Evolutionary conservation across 2,888 invertebrate genomes (phyloP), one percentile per base, ranked within the genome.

Genomic region (Drosophila atripex): DNA sequence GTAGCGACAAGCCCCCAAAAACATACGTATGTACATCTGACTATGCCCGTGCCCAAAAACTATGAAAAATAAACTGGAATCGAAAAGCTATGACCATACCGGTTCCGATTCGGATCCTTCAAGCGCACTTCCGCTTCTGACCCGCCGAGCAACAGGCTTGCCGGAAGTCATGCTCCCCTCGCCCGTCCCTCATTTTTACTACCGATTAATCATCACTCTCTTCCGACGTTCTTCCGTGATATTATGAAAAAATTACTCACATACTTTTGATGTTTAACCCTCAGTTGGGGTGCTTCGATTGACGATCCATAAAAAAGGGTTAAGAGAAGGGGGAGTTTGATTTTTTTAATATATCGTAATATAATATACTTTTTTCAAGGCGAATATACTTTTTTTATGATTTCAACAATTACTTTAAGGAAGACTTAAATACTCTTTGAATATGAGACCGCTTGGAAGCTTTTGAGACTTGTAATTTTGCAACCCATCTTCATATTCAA

Each of bases 121-220:
- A 83, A 82, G 88, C 82, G 88, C 82, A 64, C 88, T 83, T 83
- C 82, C 82, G 82, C 74, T 64, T 21, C 14, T 25, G 9, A 14
- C 30, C 16, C 11, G 30, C 51, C 21, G 12, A 66, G 73, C 72
- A 66, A 54, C 73, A 57, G 49, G 47, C 39, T 18, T 18, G 39
- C 18, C 74, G 53, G 49, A 64, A 66, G 54, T 64, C 9, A 18
- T 11, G 6, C 18, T 9, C 18, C 39, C 16, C 39, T 16, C 16
- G n/a, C 41, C 39, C 18, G 6, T 12, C 32, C n/a, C 11, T 6
- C 5, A 6, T 11, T 12, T 0, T 23, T 18, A 8, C 32, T 21
- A 5, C 16, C 57, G 38, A 69, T 69, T 45, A 21, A 45, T 57
- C 43, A 50, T 28, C 16, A 14, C 30, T 32, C 16, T 5, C 14